Evolutionary conservation across 2,113 vertebrate species (phyloP), one percentile per base, ranked within the genome.

Genomic region (Thryonomys swinderianus): DNA sequence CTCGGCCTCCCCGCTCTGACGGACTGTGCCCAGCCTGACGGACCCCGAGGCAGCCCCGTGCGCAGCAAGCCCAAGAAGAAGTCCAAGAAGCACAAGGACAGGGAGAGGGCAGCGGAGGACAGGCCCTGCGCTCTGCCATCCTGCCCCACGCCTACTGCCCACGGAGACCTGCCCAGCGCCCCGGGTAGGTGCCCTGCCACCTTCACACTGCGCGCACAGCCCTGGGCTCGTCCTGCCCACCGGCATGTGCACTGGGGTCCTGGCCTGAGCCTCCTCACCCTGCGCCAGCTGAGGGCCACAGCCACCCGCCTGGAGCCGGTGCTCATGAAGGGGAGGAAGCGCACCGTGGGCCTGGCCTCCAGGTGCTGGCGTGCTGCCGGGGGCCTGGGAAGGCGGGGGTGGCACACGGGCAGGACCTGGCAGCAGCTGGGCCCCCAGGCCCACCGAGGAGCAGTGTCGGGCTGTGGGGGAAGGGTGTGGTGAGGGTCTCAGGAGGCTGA

Each of bases 1-100:
- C 98, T 99, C 42, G 94, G 97, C 74, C 98, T 98, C 20, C 98
- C 98, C 10, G 97, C 40, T 87, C 95, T 83, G 14, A 98, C 88
- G 87, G 98, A 98, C 98, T 98, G 95, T 91, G 89, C 97, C 61
- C 98, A 96, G 53, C 92, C 96, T 6, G 96, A 97, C 96, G 98
- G 97, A 67, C 98, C 97, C 85, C 97, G 96, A 1, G 96, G 98
- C 42, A 62, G 98, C 78, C 95, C 98, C 5, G 84, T 96, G 2
- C 99, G 98, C 4, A 98, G 97, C 48, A 99, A 99, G 97, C 98
- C 98, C 93, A 99, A 98, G 98, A 99, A 99, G 97, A 99, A 99
- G 94, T 99, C 99, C 32, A 99, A 99, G 98, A 99, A 99, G 98
- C 99, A 99, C 98, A 99, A 99, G 98, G 99, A 99, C 94, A 99